Evolutionary conservation across 2,797 vertebrate genomes (phyloP).

Genomic region (Gorsachius magnificus): DNA sequence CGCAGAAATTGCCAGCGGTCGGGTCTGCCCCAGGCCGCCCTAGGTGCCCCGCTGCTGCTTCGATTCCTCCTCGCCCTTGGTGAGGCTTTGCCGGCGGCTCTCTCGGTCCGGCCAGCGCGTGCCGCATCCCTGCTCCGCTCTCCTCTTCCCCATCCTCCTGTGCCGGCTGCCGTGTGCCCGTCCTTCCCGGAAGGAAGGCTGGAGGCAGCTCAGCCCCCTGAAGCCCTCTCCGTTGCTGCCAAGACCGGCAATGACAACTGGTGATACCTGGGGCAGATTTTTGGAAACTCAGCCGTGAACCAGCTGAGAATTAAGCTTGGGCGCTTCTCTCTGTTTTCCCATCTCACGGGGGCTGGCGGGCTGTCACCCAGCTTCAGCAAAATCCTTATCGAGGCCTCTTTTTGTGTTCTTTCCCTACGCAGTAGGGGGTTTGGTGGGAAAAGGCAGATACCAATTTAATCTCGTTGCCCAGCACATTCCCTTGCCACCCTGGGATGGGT

Average conservation of each 20-base stretch:
- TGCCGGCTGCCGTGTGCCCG: fast-evolving
- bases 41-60: fast-evolving
- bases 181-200: background rate
- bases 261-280: fast-evolving
- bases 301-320: background rate
- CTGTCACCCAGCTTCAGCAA: background rate
- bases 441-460: background rate
- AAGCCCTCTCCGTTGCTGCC: fast-evolving
- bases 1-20: background rate
- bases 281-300: background rate
- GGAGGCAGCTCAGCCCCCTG: background rate
- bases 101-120: background rate
- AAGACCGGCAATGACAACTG: background rate
- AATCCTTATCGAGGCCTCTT: background rate
- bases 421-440: background rate
- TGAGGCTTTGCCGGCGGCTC: background rate
- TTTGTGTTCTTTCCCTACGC: fast-evolving
- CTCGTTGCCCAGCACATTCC: background rate
- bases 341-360: fast-evolving
- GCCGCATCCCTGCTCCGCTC: background rate
- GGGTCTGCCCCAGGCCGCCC: background rate
- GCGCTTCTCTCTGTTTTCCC: background rate
- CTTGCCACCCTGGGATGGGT: fast-evolving
- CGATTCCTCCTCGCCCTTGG: background rate
- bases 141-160: background rate